Evolutionary conservation across 2,797 vertebrate species (phyloP).

Genomic region (Malacoraja senta): DNA sequence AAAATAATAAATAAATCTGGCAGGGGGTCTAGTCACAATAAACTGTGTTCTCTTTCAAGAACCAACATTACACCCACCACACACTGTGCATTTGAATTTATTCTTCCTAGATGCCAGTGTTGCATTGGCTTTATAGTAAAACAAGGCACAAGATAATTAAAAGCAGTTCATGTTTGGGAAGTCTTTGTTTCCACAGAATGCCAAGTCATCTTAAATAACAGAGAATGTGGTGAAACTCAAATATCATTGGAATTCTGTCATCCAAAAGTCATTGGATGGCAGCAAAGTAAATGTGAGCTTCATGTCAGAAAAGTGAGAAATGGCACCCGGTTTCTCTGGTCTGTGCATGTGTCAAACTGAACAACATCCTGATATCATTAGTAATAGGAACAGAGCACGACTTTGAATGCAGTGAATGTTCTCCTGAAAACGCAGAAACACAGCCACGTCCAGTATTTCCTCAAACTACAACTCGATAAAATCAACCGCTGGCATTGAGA

Average conservation of each 20-base stretch:
- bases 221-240: background rate
- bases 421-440: background rate
- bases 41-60: background rate
- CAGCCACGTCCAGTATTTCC: background rate
- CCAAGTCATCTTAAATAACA: background rate
- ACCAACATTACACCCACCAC: background rate
- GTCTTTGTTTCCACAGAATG: background rate
- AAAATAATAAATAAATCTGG: background rate
- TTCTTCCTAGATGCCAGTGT: background rate
- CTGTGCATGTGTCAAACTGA: too few relatives aligned
- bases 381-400: background rate
- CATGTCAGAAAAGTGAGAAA: background rate
- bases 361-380: background rate
- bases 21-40: too few relatives aligned
- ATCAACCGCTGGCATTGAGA: background rate
- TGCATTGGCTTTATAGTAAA: background rate
- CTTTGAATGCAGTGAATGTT: background rate
- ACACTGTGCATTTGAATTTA: background rate
- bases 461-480: background rate
- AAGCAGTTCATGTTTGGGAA: constrained; percentile 6
- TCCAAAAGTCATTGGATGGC: background rate
- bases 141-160: background rate
- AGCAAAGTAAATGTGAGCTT: background rate
- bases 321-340: background rate
- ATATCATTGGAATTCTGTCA: background rate